Percentiles rank a stretch among this genome's conserved stretches.
Evolutionary conservation across 2,888 invertebrate genomes (phyloP).

Genomic region (Deroplatys truncata): DNA sequence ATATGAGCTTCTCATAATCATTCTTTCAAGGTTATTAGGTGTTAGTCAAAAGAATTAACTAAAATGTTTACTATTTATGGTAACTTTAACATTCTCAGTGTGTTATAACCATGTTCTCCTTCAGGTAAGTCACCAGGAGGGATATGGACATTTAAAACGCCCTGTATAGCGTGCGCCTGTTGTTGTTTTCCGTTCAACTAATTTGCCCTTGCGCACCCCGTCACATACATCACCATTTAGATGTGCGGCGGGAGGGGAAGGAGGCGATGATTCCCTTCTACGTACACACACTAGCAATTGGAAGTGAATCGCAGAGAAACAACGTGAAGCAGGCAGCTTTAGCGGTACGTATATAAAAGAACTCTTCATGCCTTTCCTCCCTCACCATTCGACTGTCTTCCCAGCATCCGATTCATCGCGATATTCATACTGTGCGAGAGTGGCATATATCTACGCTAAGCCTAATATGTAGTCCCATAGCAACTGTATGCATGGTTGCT

Average conservation of each 20-base stretch:
- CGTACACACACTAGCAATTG: neutral
- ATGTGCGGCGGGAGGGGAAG: neutral
- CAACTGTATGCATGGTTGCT: too few relatives aligned
- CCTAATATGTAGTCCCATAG: too few relatives aligned
- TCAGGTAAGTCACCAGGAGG: too few relatives aligned
- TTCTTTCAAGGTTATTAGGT: too few relatives aligned
- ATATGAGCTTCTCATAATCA: too few relatives aligned
- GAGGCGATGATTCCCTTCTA: neutral
- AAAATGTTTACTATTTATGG: too few relatives aligned
- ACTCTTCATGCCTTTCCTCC: neutral
- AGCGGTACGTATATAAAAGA: neutral
- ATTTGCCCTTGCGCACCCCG: constrained; percentile 20
- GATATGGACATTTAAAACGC: neutral
- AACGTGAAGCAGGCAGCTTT: neutral
- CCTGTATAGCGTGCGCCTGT: neutral
- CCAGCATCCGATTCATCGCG: neutral
- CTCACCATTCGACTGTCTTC: neutral
- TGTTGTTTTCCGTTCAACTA: constrained; percentile 22
- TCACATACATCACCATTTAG: constrained; percentile 27
- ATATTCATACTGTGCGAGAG: neutral
- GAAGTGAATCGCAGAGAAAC: neutral
- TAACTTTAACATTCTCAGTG: too few relatives aligned
- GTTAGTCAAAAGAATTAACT: too few relatives aligned
- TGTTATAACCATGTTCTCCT: too few relatives aligned
- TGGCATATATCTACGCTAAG: neutral